Evolutionary conservation across 2,797 vertebrate genomes (phyloP), one percentile per base, ranked within the genome.

Genomic region (Discoglossus pictus): DNA sequence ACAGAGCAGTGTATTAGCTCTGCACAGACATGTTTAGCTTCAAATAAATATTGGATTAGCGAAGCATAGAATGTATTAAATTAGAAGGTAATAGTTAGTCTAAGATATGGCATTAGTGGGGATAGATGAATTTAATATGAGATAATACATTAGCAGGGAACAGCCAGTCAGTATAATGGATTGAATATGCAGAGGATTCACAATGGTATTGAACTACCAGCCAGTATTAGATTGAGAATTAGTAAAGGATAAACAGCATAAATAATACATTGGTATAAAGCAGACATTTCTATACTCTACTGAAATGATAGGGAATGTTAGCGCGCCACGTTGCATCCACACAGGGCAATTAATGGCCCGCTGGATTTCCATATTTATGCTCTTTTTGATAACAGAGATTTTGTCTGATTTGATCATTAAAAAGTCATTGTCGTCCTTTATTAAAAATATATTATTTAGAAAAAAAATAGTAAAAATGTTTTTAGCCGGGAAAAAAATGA

Each of bases 41-140:
- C 50, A 54, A 50, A 67, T 67, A 67, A 58, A 67, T 67, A 67
- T 61, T 61, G 40, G 39, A 68, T 53, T 61, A 68, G 47, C 21
- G 25, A 11, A 53, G 10, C 56, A 36, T 18, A n/a, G 25, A 34
- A 53, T 35, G 27, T 35, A 60, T 54, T 69, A 61, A 52, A 69
- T 51, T 31, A 60, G 39, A 52, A 68, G 16, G 18, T 44, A 53
- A 61, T 54, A 54, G 66, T 61, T 43, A 53, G 36, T 46, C 31
- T 18, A 59, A 60, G 54, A 69, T 47, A 36, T 46, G 48, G 21
- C 20, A 46, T 69, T 69, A 69, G 50, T 11, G 25, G 48, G 66
- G 13, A 46, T 21, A 61, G 31, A 54, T 54, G 52, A 50, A 54
- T 61, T 47, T 40, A 61, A 61, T 43, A 68, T 16, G 25, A 47